These are phyloP conservation scores for Liasis olivaceus DNA, from an alignment of 2,797 vertebrate genomes.

Conservation along the genomic window DNA sequence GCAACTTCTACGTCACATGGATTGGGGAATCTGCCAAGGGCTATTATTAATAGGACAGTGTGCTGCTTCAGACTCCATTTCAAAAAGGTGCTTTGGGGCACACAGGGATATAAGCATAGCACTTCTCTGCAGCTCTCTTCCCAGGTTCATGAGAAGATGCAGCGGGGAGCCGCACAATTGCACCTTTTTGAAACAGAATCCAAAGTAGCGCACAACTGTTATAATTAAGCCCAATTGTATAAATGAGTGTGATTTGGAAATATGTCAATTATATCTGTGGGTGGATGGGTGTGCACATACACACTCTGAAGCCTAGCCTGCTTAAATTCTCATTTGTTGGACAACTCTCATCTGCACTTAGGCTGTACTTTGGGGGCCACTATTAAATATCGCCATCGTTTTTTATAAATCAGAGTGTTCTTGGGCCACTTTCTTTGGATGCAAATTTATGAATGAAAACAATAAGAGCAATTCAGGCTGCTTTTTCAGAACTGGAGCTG, in stretches of 20 bases:
- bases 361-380: conserved; percentile 42
- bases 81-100: too few species aligned
- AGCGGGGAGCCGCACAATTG: too few species aligned
- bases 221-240: neutral
- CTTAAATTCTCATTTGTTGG: conserved; percentile 52
- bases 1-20: neutral
- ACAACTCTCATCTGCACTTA: conserved; percentile 40
- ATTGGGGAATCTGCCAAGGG: neutral
- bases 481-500: conserved; percentile 62
- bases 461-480: conserved; percentile 66
- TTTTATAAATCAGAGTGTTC: conserved; percentile 63
- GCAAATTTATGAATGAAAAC: conserved; percentile 68
- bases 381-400: conserved; percentile 66
- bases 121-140: too few species aligned
- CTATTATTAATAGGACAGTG: neutral
- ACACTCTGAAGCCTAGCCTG: conserved; percentile 50
- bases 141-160: too few species aligned
- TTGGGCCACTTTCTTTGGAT: conserved; percentile 65
- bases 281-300: neutral
- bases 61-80: too few species aligned
- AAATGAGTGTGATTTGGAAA: neutral
- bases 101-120: too few species aligned
- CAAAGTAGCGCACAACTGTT: too few species aligned
- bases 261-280: neutral
- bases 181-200: too few species aligned